Base-by-base conservation (phyloP, 2,113 vertebrate genomes). In the Athene cunicularia region DNA sequence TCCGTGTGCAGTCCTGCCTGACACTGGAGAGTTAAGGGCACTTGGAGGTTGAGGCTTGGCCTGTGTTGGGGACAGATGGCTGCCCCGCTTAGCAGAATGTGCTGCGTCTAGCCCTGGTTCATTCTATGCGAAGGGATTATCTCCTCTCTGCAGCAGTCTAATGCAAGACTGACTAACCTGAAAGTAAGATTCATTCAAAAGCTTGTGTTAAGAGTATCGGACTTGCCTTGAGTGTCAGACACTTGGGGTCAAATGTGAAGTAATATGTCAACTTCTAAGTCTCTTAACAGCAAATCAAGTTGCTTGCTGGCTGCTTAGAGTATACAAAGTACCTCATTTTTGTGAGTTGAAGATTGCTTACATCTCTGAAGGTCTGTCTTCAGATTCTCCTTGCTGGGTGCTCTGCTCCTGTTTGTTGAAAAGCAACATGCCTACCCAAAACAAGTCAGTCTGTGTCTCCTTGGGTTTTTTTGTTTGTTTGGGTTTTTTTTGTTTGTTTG, bases 11-110 rank as follows among this genome's bases (percentile, higher is more conserved):
- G 15, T 63, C 73, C 52, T 74, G 2, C 52, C 47, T 53, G 47
- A 6, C 14, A 4, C 50, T 45, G 41, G 35, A 37, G 30, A 45
- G 52, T 32, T 74, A 26, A 11, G 1, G 4, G n/a, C 18, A 11
- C 28, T 58, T 4, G 6, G 43, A 63, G 43, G 45, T 43, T 22
- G 45, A n/a, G 64, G n/a, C 26, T 72, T 45, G 2, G 7, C 32
- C n/a, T 10, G 9, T 15, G 2, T 12, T 22, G 21, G 26, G 39
- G 60, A 6, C 27, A 14, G 21, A 22, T 32, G 39, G 12, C n/a
- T 35, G 22, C 18, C 14, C 1, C 8, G 53, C 9, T 32, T 53
- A 21, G 22, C 21, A 17, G 5, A 30, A 32, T 5, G 4, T 0
- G 6, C 30, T 23, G n/a, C 24, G 11, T 33, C 19, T 43, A 55